phyloP scores from a whole-genome alignment of 2,113 vertebrate genomes.

The Gallinago paraguaiae region DNA sequence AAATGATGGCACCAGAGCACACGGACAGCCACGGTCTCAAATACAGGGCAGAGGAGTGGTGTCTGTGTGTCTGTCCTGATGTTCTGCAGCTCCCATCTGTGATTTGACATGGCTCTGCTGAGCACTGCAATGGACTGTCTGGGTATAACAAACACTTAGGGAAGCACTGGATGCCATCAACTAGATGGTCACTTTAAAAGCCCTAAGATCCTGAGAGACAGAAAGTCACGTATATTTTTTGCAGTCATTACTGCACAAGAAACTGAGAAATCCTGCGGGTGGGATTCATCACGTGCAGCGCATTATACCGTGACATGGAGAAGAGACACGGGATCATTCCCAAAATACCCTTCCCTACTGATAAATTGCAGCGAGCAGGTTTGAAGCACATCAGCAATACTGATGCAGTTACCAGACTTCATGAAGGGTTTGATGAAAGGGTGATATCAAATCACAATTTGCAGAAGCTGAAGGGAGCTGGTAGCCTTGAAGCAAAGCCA shows the following conservation, averaged over 20 bases:
- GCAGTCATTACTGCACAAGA: not conserved
- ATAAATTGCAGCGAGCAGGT: constrained; percentile 17
- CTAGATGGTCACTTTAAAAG: not conserved
- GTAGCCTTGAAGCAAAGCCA: not conserved
- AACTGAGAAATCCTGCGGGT: not conserved
- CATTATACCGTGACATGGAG: not conserved
- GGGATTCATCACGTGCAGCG: not conserved
- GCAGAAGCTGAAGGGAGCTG: fast-evolving
- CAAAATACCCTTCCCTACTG: constrained; percentile 26
- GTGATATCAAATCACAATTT: not conserved
- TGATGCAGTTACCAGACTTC: not conserved
- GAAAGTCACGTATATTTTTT: not conserved
- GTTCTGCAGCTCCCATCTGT: not conserved
- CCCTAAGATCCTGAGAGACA: not conserved
- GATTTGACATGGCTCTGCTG: not conserved
- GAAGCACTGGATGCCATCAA: not conserved
- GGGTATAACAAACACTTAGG: not conserved
- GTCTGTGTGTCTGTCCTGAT: not conserved
- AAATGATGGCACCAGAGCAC: fast-evolving
- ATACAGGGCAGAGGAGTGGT: fast-evolving
- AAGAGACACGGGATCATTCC: not conserved
- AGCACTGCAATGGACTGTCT: not conserved
- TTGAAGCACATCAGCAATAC: constrained; percentile 23
- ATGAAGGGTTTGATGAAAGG: not conserved
- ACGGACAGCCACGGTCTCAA: fast-evolving